phyloP scores from a whole-genome alignment of 1,140 invertebrate species.

The Plectrocnemia conspersa region DNA sequence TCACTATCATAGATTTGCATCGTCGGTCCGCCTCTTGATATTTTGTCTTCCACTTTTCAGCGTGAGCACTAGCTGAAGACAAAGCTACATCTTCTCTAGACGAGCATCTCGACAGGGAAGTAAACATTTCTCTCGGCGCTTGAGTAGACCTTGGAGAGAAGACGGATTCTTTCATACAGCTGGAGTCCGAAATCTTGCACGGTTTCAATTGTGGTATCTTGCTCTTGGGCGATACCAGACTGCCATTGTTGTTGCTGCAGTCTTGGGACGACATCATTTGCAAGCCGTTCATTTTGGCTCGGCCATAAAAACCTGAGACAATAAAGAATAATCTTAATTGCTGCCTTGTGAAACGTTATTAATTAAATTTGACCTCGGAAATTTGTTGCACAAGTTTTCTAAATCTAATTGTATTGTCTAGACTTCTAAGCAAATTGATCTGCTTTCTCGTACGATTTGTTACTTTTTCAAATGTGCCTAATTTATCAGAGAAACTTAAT shows the following conservation, averaged over 20 bases:
- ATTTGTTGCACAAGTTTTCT: too few species aligned
- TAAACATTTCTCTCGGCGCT: constrained; percentile 45
- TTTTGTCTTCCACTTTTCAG: constrained; percentile 60
- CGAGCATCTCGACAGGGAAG: constrained; percentile 47
- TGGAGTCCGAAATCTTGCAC: neutral
- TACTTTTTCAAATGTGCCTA: too few species aligned
- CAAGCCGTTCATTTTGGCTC: constrained; percentile 13
- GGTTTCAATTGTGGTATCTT: constrained; percentile 14
- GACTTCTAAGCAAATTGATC: too few species aligned
- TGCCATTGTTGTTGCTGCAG: constrained; percentile 15
- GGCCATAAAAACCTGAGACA: too few species aligned
- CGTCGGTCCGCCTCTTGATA: constrained; percentile 64
- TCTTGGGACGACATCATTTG: constrained; percentile 12
- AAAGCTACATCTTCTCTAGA: constrained; percentile 45
- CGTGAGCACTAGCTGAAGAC: constrained; percentile 46
- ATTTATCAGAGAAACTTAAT: too few species aligned
- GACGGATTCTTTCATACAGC: neutral
- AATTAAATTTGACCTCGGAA: too few species aligned
- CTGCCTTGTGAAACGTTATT: too few species aligned
- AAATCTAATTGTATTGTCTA: too few species aligned
- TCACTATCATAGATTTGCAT: constrained; percentile 59
- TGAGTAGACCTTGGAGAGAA: constrained; percentile 31
- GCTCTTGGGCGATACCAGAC: neutral
- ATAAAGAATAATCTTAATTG: too few species aligned
- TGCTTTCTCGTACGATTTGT: too few species aligned